Evolutionary conservation across 2,113 vertebrate genomes (phyloP), one percentile per base, ranked within the genome.

Genomic region (Dipodomys stephensi): DNA sequence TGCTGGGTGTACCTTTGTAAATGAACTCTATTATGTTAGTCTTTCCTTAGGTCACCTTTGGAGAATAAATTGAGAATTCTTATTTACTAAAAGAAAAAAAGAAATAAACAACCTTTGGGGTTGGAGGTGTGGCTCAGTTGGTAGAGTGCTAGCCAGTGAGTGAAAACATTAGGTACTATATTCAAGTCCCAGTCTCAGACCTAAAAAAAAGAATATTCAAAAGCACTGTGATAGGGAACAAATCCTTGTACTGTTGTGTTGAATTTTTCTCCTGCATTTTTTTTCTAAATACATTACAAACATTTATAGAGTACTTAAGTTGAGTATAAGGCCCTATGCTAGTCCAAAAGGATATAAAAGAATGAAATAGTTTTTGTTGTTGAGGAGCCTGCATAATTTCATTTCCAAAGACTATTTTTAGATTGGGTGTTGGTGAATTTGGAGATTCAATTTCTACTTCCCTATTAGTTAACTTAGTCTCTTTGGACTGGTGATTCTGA

Each of bases 21-120:
- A 30, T 81, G 16, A 8, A 60, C 10, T 83, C 49, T 49, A 67
- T 83, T 85, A 62, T 65, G 19, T 94, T 89, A 67, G 11, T 83
- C 30, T 83, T 87, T 53, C 64, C 44, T 23, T 82, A 68, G 32
- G 9, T 57, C 69, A 90, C 84, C 46, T 32, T 87, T 95, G 73
- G 60, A 83, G 22, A 80, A 57, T 80, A 77, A 23, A 88, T 49
- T 96, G 8, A 83, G 77, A 69, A 65, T 76, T 80, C 28, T 90
- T 39, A 49, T 18, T 64, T 57, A 22, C 10, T 73, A 49, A 49
- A 49, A 49, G 49, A 49, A 49, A 49, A 49, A 12, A 49, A 49
- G 12, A 49, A 49, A 49, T 9, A 49, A 49, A 49, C 49, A 49
- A 49, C 49, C 8, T 39, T 39, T 12, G 49, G 49, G 49, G 12